Evolutionary conservation across 2,888 invertebrate species (phyloP), one percentile per base, ranked within the genome.

Genomic region (Drosophila kambysellisi): DNA sequence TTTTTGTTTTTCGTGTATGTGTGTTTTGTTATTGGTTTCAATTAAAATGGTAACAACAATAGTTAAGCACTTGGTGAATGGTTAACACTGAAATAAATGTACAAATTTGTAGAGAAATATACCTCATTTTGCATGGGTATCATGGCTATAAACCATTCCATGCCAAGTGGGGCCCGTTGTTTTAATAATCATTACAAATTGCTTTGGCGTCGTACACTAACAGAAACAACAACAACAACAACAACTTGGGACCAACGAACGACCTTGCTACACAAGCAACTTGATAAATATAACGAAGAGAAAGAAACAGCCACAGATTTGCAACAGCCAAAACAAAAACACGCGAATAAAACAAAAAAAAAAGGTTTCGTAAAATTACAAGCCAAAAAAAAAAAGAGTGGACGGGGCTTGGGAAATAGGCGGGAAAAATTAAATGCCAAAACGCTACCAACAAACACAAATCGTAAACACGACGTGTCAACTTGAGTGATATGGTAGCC

Each of bases 131-230:
- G 83, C 83, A 82, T 74, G 71, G 70, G 62, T 81, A 79, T 77
- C 67, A 67, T 50, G 70, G 62, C 41, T 63, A 62, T 50, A 68
- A 69, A 54, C 61, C 54, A 65, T 63, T 77, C 83, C 83, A 71
- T 67, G 76, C 81, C 76, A 76, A 73, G 81, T 81, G 77, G 87
- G 76, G 68, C 68, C 75, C 72, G 78, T 74, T 87, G 90, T 89
- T 86, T 87, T 87, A 89, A 81, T 87, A 89, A 89, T 82, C 88
- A 90, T 90, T 87, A 87, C 87, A 87, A 87, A 87, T 87, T 89
- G 82, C 84, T 90, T 83, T 83, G 59, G 72, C 79, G 69, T 78
- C 81, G 78, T 69, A 66, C 68, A 53, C 54, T 58, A 75, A 52
- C 54, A 59, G 15, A 32, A 9, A 11, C 52, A 57, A 54, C 58